Base-by-base conservation (phyloP, 2,797 vertebrate species). In the Salarias fasciatus region DNA sequence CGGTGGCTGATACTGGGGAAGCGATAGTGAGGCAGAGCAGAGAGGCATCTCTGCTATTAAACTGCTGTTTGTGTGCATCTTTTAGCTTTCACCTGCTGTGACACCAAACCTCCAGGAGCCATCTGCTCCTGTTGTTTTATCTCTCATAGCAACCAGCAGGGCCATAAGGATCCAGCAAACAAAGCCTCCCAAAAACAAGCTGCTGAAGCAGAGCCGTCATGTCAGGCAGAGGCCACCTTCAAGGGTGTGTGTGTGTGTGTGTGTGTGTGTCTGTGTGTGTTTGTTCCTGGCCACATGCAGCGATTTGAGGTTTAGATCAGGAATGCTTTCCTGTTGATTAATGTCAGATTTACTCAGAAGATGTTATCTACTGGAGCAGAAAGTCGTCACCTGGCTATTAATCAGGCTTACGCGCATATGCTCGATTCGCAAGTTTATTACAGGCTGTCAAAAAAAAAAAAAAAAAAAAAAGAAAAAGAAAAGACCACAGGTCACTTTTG, bases 31-130 rank as follows among this genome's bases (percentile, higher is more conserved):
- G 50, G 64, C 40, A 11, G 72, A 77, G 63, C 54, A 11, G 37
- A 24, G 61, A 75, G 76, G 80, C 70, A 10, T 58, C 75, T 69
- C 72, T 50, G 79, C 57, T 78, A 72, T 80, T 75, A 72, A 76
- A 77, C 54, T 74, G 80, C 72, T 75, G 54, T 69, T 76, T 64
- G 69, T 69, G 76, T 59, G 73, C 74, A 74, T 84, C 73, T 82
- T 72, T 81, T 59, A 83, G 84, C 86, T 92, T 24, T 89, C 92
- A 86, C 93, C 94, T 91, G 90, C 94, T 94, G 93, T 76, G 92
- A 72, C 84, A 88, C 74, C 80, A 67, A 82, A 83, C 71, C 85
- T 87, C 80, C 80, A 83, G 78, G 73, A 90, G 85, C 94, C 93
- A 94, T 96, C 94, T 95, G 94, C 90, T 87, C 83, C 77, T 75